Base-by-base conservation (phyloP, 1,140 invertebrate genomes). In the Trichogramma pretiosum region DNA sequence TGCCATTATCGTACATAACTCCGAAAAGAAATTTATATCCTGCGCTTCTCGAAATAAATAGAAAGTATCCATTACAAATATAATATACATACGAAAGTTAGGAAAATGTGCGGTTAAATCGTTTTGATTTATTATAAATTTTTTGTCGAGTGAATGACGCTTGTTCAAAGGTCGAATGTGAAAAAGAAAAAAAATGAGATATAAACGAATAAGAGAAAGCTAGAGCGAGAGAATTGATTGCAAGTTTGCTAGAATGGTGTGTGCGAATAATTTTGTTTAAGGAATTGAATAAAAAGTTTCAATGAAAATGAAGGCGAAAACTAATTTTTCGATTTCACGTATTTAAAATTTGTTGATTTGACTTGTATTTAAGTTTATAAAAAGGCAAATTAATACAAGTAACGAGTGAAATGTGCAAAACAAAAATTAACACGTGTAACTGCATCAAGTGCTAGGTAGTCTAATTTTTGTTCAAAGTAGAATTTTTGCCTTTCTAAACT, bases 331-430 rank as follows among this genome's bases (percentile, higher is more conserved):
- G 13, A 39, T 45, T 42, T 36, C 37, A 40, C 26, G 37, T 45
- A 26, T 39, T n/a, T n/a, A n/a, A n/a, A n/a, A 51, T 30, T 51
- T 51, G 49, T 51, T 51, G 49, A 51, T 51, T 51, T 51, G 49
- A 51, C 38, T 51, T 36, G 49, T 51, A 51, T 40, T 51, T 51
- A 51, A 51, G 49, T 19, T 36, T n/a, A n/a, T n/a, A n/a, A n/a
- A n/a, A n/a, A n/a, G n/a, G n/a, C n/a, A n/a, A n/a, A 46, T 45
- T 34, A 40, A 50, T 50, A 5, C 35, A 45, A 50, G 40, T 41
- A 33, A 39, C 39, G 32, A 45, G 45, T 22, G 11, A 33, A 39
- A 40, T 8, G 14, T 19, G 48, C 41, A 22, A 38, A 23, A 4
- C 24, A 34, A 43, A 28, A 28, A 41, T 26, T 19, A n/a, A n/a